Evolutionary conservation across 2,797 vertebrate genomes (phyloP), one percentile per base, ranked within the genome.

Genomic region (Iguana delicatissima): DNA sequence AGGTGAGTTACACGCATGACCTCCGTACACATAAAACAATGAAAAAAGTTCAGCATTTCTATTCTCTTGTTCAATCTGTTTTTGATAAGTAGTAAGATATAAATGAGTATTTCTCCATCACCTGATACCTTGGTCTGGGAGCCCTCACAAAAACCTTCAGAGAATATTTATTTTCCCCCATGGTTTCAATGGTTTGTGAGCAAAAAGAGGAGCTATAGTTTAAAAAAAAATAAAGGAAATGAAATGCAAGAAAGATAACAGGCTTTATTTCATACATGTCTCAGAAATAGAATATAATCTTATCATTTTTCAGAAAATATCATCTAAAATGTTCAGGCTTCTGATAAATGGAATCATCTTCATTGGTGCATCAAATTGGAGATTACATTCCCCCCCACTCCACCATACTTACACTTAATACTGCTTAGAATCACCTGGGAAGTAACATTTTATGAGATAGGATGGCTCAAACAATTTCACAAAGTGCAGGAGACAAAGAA

Each of bases 401-500:
- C 84, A 93, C 32, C 67, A 22, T 10, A 35, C 7, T 20, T 18
- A 80, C 32, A 12, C 64, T 89, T 83, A 89, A 96, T 92, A 94
- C 91, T 96, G 91, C 91, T 92, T 93, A 95, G 76, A 96, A 97
- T 96, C 94, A 94, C 93, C 91, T 93, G 91, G 92, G 95, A 97
- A 97, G 94, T 91, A 96, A 95, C 91, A 93, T 96, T 96, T 96
- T 95, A 95, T 89, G 74, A 97, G 97, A 95, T 96, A 93, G 83
- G 91, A 96, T 95, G 94, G 96, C 96, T 97, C 96, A 96, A 97
- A 97, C 95, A 97, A 96, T 97, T 97, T 97, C 95, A 95, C 96
- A 95, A 96, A 96, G 95, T 97, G 93, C 94, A 91, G 94, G 95
- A 97, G 95, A 97, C 97, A 97, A 97, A 97, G 97, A 97, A 94